Evolutionary conservation across 2,113 vertebrate genomes (phyloP).

Genomic region (Psittacula cyanocephala): DNA sequence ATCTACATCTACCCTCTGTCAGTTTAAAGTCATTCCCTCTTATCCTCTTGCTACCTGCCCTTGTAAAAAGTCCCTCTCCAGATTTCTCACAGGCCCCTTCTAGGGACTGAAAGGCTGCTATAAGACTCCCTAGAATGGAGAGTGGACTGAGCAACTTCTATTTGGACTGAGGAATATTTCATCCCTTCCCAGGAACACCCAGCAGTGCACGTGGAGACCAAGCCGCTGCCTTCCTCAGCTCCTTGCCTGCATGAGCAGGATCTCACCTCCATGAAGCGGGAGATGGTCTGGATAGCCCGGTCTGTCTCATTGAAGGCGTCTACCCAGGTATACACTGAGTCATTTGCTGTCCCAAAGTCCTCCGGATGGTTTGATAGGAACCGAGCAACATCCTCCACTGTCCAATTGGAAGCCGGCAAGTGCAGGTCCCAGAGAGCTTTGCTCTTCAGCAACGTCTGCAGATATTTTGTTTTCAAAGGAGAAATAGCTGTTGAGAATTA

Average conservation of each 20-base stretch:
- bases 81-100: background rate
- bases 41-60: background rate
- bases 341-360: constrained; percentile 53
- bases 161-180: background rate
- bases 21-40: background rate
- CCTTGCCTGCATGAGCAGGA: background rate
- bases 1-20: background rate
- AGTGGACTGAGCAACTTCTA: background rate
- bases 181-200: background rate
- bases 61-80: background rate
- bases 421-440: constrained; percentile 78
- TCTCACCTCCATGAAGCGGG: constrained; percentile 95
- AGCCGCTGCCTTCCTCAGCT: background rate
- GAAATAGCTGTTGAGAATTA: background rate
- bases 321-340: constrained; percentile 85
- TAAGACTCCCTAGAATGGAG: background rate
- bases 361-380: constrained; percentile 85
- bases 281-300: constrained; percentile 87
- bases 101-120: background rate
- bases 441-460: constrained; percentile 83
- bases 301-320: constrained; percentile 94
- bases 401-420: constrained; percentile 83
- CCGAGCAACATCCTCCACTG: constrained; percentile 75
- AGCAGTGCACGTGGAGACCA: accelerated
- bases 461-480: background rate